Evolutionary conservation across 2,888 invertebrate genomes (phyloP), one percentile per base, ranked within the genome.

Genomic region (Drosophila austrosaltans): DNA sequence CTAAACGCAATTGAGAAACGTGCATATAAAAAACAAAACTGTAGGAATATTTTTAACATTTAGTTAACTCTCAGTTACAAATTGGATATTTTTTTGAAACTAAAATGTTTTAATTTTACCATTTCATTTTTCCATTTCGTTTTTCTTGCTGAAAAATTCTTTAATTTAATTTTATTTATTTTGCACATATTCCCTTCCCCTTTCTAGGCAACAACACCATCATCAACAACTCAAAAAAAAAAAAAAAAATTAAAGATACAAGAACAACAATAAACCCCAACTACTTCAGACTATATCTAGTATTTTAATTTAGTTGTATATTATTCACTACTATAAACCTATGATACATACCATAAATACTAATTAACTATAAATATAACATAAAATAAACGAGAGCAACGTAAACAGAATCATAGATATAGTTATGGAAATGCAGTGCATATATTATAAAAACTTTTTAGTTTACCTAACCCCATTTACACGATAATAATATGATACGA

Each of bases 381-480:
- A 53, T 36, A 16, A 53, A 62, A 36, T 28, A 58, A 68, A 53
- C 5, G 53, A 25, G 30, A 36, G 28, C 36, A 30, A 44, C 53
- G 70, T 70, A 70, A 32, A 70, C 72, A 60, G 59, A 66, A 56
- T 57, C 39, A 57, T 61, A 72, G 66, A 7, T 32, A n/a, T 60
- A 72, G 56, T 61, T 66, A 57, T 63, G 59, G 61, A 72, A 54
- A 72, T 72, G 79, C 73, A 67, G 58, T 77, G 82, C 72, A 82
- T 81, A 82, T 81, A 69, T 62, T 73, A 73, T 65, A 68, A 2
- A 73, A 25, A 71, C 63, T 16, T 60, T 60, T 56, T 54, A 69
- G 59, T 53, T 32, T 40, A 66, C 57, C 40, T 59, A 59, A 59
- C 7, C 62, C 44, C n/a, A 62, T 61, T 63, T 42, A 61, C 42